Conservation (phyloP, 2,113 vertebrate genomes). For the Thunnus maccoyii region DNA sequence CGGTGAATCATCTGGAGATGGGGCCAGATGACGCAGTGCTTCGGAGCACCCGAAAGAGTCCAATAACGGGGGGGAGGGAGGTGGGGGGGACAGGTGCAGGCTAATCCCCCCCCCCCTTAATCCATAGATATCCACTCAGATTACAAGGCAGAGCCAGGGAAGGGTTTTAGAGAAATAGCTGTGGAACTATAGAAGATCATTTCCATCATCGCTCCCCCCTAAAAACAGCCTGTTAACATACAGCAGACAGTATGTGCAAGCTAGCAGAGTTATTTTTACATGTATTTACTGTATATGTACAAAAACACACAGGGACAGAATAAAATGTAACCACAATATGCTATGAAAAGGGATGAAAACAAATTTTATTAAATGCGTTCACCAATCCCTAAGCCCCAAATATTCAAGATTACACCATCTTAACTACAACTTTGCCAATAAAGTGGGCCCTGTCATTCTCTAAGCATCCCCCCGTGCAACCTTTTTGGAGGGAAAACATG, state of each 20-base stretch:
- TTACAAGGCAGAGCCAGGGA: slow-evolving; percentile 41
- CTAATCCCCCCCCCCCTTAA: slow-evolving; percentile 64
- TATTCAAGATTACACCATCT: background rate
- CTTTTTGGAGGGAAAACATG: background rate
- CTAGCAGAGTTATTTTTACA: background rate
- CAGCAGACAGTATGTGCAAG: slow-evolving; percentile 1
- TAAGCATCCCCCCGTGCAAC: background rate
- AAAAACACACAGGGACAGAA: background rate
- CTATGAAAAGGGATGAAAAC: background rate
- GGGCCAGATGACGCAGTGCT: slow-evolving; percentile 34
- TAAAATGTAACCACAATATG: slow-evolving; percentile 1
- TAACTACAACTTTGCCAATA: background rate
- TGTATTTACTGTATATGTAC: background rate
- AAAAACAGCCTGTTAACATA: slow-evolving; percentile 4
- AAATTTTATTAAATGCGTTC: background rate
- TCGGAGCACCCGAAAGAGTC: slow-evolving; percentile 53
- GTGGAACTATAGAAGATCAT: background rate
- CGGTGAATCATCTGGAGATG: slow-evolving; percentile 21
- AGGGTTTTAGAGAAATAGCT: slow-evolving; percentile 30
- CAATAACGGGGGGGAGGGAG: slow-evolving; percentile 43
- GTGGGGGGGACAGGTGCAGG: slow-evolving; percentile 69
- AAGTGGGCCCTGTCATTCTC: background rate
- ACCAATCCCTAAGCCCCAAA: background rate
- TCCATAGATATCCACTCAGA: slow-evolving; percentile 69
- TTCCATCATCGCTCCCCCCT: slow-evolving; percentile 1